Base-by-base conservation (phyloP, 2,113 vertebrate species). In the Calyptommatus sinebrachiatus region DNA sequence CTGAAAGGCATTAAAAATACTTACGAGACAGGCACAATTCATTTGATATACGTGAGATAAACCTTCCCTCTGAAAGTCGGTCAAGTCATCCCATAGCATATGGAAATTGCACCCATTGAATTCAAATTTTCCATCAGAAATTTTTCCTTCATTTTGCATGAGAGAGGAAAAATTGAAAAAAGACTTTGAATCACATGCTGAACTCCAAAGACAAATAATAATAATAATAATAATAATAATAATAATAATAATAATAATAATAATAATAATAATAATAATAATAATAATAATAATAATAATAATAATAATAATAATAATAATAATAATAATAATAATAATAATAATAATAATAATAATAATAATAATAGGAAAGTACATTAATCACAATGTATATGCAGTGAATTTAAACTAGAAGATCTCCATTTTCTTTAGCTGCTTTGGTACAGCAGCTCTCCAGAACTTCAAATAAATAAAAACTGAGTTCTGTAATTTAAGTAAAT, bases 11-110 rank as follows among this genome's bases (percentile, higher is more conserved):
- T 1, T 0, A n/a, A 63, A 68, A 2, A 7, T 81, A 93, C 96
- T 96, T 92, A 99, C 98, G 91, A 94, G 96, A 94, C 98, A 99
- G 83, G 94, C 95, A 80, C 98, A 99, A 90, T 97, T 97, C 93
- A 95, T 96, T 86, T 97, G 94, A 89, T 99, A 99, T 91, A 95
- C 94, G 88, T 98, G 96, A 86, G 98, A 97, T 73, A 99, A 95
- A 83, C 96, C 97, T 89, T 96, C 96, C 91, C 95, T 98, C 87
- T 98, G 97, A 29, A 96, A 95, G 81, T 95, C 78, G 35, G 97
- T 96, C 45, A 99, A 88, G 73, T 96, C 94, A 71, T 98, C 96
- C 98, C 98, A 99, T 0, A 93, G 95, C 78, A 96, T 94, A 18
- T 96, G 94, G 75, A 97, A 95, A 93, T 97, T 96, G 87, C 98